Evolutionary conservation across 2,888 invertebrate genomes (phyloP).

Genomic region (Bugulina stolonifera): DNA sequence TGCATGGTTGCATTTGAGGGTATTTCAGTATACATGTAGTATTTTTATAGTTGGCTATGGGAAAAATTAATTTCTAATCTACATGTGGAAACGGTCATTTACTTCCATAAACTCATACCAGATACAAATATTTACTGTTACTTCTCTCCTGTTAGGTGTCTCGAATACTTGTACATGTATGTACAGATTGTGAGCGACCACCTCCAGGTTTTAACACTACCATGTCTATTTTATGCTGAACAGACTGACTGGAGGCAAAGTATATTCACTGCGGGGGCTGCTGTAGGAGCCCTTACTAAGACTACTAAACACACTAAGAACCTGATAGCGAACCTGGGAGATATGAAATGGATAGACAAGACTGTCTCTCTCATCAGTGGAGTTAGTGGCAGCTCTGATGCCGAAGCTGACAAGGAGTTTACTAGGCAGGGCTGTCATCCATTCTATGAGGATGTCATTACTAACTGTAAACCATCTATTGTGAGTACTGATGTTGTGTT

Average conservation of each 20-base stretch:
- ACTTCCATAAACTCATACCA: too few species aligned
- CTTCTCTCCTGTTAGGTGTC: too few species aligned
- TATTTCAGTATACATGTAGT: too few species aligned
- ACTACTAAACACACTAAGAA: constrained; percentile 20
- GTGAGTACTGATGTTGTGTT: neutral
- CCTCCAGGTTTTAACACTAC: too few species aligned
- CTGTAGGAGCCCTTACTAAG: constrained; percentile 21
- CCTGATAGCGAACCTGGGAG: constrained; percentile 9
- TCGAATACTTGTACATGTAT: too few species aligned
- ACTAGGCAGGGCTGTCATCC: constrained; percentile 47
- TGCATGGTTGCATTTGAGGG: too few species aligned
- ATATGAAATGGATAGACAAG: constrained; percentile 26
- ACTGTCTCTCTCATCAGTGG: constrained; percentile 27
- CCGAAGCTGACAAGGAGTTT: constrained; percentile 38
- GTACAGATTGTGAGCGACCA: too few species aligned
- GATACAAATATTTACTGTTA: too few species aligned
- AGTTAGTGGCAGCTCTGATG: constrained; percentile 16
- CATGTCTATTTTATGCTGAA: too few species aligned
- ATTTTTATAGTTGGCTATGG: too few species aligned
- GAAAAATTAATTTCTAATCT: too few species aligned
- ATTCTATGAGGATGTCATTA: constrained; percentile 45
- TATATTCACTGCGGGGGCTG: constrained; percentile 1
- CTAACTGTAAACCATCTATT: constrained; percentile 33
- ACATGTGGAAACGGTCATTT: too few species aligned
- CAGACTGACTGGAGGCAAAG: constrained; percentile 5